Evolutionary conservation across 2,888 invertebrate genomes (phyloP), one percentile per base, ranked within the genome.

Genomic region (Lasioglossum villosulum): DNA sequence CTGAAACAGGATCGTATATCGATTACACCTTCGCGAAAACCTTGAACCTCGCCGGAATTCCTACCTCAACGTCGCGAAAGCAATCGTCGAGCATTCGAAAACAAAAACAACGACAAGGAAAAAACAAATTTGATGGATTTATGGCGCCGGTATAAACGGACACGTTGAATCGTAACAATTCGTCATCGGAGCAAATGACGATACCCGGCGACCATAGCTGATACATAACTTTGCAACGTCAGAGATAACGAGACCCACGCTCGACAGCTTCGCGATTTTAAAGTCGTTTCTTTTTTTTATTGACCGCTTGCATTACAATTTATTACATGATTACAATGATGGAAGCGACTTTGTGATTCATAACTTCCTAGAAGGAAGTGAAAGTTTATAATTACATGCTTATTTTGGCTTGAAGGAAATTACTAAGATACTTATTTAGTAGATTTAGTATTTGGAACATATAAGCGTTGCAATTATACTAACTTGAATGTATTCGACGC

Each of bases 401-500:
- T 45, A 16, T 45, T 45, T 45, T 16, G 16, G 45, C 45, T 45
- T 5, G 16, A 16, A 45, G 16, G 5, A 45, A 45, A 19, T 45
- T 45, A 4, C 4, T 4, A 45, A 45, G 4, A 16, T 42, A 42
- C 42, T 42, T 42, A 2, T 42, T 42, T 12, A 42, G 42, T 42
- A 42, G 12, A 42, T 42, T 42, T 42, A 14, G 42, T 42, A 45
- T 45, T 14, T 16, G 45, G 48, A 48, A 19, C n/a, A n/a, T 19
- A 1, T 2, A 6, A 52, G 6, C 23, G 23, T 23, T 8, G n/a
- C 14, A 6, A 12, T 34, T 66, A n/a, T 79, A 83, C 87, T 84
- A 75, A 93, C 93, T 76, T 92, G 90, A 37, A 96, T 93, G 89
- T 96, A 97, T 91, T 97, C 96, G 0, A 97, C 96, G 0, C 96